Evolutionary conservation across 2,113 vertebrate species (phyloP).

Genomic region (Acinonyx jubatus): DNA sequence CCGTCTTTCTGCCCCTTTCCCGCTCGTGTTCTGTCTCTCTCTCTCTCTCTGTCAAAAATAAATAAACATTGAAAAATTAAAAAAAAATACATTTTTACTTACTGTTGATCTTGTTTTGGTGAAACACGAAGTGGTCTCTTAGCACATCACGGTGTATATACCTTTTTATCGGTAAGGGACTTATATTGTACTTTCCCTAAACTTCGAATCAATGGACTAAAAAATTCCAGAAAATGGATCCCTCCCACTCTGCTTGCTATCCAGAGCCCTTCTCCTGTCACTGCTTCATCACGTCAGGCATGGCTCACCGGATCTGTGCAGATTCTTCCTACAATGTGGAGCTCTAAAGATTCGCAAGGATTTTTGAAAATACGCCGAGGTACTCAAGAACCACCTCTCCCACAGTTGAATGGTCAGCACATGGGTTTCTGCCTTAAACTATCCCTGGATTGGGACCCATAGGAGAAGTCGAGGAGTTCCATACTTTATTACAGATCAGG

Average conservation of each 20-base stretch:
- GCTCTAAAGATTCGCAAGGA: not conserved
- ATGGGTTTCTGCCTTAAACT: not conserved
- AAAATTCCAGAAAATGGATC: not conserved
- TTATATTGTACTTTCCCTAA: not conserved
- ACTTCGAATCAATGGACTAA: not conserved
- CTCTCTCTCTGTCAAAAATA: no score
- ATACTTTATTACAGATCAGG: not conserved
- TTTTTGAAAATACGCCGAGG: not conserved
- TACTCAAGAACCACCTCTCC: not conserved
- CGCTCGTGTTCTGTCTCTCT: no score
- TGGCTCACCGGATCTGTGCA: no score
- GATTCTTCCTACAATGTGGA: fast-evolving
- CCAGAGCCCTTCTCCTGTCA: not conserved
- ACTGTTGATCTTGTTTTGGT: not conserved
- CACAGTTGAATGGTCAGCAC: not conserved
- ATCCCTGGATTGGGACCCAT: not conserved
- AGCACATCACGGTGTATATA: not conserved
- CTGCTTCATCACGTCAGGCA: fast-evolving
- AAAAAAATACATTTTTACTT: not conserved
- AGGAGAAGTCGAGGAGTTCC: not conserved
- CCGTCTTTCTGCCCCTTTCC: no score
- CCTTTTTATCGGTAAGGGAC: not conserved
- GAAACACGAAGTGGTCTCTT: not conserved
- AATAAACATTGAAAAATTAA: no score
- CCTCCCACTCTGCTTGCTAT: not conserved